Conservation (phyloP, 2,113 vertebrate species). For the Caloenas nicobarica region DNA sequence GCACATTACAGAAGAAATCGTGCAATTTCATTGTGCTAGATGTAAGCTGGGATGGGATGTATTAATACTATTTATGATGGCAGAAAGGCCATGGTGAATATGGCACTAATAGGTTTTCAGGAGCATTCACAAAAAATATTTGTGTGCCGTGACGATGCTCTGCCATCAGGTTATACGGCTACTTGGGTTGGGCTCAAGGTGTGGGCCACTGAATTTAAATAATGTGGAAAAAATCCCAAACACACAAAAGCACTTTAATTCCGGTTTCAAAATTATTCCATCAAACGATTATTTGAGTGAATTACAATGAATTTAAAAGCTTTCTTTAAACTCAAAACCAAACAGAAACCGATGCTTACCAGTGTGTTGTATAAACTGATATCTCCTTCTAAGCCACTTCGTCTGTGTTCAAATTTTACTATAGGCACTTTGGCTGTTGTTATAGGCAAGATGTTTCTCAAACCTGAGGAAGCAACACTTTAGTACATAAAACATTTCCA, state of each 20-base stretch:
- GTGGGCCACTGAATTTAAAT: neutral
- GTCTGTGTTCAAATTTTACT: constrained; percentile 96
- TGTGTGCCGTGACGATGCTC: neutral
- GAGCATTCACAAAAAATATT: neutral
- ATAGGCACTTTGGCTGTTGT: constrained; percentile 99
- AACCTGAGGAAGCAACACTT: constrained; percentile 80
- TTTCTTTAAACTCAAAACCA: neutral
- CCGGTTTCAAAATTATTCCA: neutral
- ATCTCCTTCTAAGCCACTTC: constrained; percentile 94
- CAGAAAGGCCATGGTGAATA: neutral
- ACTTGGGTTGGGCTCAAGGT: neutral
- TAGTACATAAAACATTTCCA: constrained; percentile 62
- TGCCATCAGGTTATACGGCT: neutral
- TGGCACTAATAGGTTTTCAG: neutral
- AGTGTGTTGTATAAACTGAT: constrained; percentile 98
- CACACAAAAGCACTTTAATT: neutral
- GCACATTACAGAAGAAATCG: neutral
- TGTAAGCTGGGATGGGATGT: neutral
- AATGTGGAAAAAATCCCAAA: neutral
- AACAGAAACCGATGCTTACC: constrained; percentile 76
- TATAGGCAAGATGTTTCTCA: constrained; percentile 98
- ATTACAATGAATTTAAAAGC: neutral
- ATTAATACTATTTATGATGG: neutral
- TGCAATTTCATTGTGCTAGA: neutral
- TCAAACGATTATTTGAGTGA: neutral